These are phyloP conservation scores for Dysidea cf. avara DNA, from an alignment of 37 sponge, comb jelly and placozoan genomes.

Conservation along the genomic window DNA sequence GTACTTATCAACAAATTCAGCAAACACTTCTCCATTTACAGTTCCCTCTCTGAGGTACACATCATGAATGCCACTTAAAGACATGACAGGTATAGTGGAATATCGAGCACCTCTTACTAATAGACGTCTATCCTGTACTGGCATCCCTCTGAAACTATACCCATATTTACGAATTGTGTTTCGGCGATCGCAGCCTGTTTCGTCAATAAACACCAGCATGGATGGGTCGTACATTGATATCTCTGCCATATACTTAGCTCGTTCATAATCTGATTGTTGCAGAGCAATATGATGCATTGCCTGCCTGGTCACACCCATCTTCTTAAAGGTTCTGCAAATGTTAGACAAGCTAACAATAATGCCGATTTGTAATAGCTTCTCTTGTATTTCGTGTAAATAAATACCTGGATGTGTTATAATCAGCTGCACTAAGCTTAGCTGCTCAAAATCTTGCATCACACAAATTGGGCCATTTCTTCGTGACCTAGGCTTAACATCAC, in stretches of 20 bases:
- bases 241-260: neutral
- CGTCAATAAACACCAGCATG: slow-evolving; percentile 21
- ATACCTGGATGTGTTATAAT: slow-evolving; percentile 2
- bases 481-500: too few relatives aligned
- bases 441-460: neutral
- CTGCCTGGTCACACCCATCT: too few relatives aligned
- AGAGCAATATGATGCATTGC: too few relatives aligned
- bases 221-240: slow-evolving; percentile 4
- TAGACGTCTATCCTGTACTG: neutral
- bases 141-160: slow-evolving; percentile 7
- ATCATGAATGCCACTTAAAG: neutral
- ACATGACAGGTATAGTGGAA: neutral
- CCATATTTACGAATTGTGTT: slow-evolving; percentile 4
- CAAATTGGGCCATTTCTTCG: neutral
- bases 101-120: slow-evolving; percentile 5
- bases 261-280: too few relatives aligned
- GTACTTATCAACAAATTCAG: too few relatives aligned
- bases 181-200: slow-evolving; percentile 4
- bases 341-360: slow-evolving; percentile 5
- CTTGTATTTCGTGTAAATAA: slow-evolving; percentile 1
- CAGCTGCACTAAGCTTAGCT: neutral
- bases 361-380: neutral
- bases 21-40: slow-evolving; percentile 16
- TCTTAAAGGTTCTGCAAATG: too few relatives aligned
- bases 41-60: slow-evolving; percentile 12